Base-by-base conservation (phyloP, 1,140 invertebrate species). In the Aphidius gifuensis region DNA sequence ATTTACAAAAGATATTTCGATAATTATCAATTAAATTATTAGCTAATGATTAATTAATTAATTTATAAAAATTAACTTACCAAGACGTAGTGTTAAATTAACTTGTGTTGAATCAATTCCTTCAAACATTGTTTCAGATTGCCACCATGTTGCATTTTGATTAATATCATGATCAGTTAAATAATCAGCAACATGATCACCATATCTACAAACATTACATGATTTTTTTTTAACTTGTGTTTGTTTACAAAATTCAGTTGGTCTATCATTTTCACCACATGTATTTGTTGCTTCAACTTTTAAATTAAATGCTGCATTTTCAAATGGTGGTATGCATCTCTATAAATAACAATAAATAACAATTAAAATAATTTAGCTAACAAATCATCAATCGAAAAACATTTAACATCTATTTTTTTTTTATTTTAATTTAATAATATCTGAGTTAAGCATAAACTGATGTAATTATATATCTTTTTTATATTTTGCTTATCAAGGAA, bases 121-220 rank as follows among this genome's bases (percentile, higher is more conserved):
- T 69, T 99, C 93, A 66, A 87, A 87, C 93, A 99, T 97, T 0
- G 97, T 98, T 71, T 97, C 93, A 4, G 94, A 97, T 74, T 99
- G 96, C 97, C 97, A 99, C 94, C 95, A 98, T 0, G 97, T 98
- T 64, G 89, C 88, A 73, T 95, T 92, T 49, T 93, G 89, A 64
- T 91, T 88, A 64, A 90, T 90, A 69, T 89, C 87, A 67, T 96
- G 92, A 79, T 99, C 97, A 0, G 95, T 98, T 54, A 99, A 82
- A 74, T 86, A 95, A n/a, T 83, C 76, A 1, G 91, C 85, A 5
- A 89, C 87, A 80, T 96, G 92, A 54, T 89, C 84, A 1, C 85
- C 85, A 1, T 68, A 77, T 69, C 67, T 74, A 66, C 83, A 85
- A 53, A 77, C 66, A 42, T 80, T 79, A 64, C 83, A 85, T 11